phyloP scores from a whole-genome alignment of 2,888 invertebrate genomes.

The Ceramica pisi region DNA sequence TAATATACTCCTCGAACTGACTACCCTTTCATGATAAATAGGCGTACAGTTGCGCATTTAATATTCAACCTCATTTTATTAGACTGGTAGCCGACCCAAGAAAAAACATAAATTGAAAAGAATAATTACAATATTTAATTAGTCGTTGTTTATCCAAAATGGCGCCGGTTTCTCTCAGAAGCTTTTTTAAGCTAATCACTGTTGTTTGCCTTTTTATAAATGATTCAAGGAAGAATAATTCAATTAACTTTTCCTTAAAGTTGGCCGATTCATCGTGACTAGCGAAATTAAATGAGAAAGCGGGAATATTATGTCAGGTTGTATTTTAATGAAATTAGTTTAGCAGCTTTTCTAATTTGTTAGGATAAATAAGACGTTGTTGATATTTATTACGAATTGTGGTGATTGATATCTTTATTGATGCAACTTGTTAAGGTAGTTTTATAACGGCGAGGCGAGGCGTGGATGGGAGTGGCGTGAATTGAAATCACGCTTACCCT shows the following conservation, averaged over 20 bases:
- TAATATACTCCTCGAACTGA: too few species aligned
- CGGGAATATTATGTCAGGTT: constrained; percentile 15
- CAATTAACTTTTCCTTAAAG: constrained; percentile 48
- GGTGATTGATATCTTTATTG: neutral
- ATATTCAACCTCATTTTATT: neutral
- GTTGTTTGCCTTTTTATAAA: constrained; percentile 48
- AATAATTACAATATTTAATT: constrained; percentile 49
- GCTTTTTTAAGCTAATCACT: constrained; percentile 30
- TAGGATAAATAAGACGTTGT: neutral
- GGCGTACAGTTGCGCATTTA: too few species aligned
- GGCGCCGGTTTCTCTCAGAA: constrained; percentile 23
- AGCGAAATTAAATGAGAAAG: constrained; percentile 33
- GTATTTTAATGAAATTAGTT: constrained; percentile 34
- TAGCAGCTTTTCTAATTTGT: neutral
- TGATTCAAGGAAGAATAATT: constrained; percentile 43
- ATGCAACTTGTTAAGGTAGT: neutral
- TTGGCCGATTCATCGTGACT: constrained; percentile 38
- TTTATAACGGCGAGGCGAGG: too few species aligned
- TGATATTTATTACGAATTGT: neutral
- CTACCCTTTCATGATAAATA: neutral
- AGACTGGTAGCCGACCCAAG: neutral
- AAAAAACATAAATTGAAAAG: constrained; percentile 17
- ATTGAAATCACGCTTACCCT: too few species aligned
- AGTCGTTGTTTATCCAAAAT: constrained; percentile 17
- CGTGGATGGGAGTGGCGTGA: too few species aligned